Base-by-base conservation (phyloP, 2,888 invertebrate species). In the Pheosia gnoma region DNA sequence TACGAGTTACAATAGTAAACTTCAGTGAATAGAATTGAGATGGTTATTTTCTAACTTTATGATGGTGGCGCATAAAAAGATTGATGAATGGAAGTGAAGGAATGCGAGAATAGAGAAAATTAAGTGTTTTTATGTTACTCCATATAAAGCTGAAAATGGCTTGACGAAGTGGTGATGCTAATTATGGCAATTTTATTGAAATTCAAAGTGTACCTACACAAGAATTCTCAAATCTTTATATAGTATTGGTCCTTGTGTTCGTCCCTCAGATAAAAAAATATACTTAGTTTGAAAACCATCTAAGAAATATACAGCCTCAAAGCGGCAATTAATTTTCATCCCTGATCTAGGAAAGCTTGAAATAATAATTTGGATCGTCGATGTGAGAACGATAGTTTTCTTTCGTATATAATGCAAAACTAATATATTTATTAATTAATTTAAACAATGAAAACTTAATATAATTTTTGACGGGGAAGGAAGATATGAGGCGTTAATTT, bases 1-100 rank as follows among this genome's bases (percentile, higher is more conserved):
- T 66, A 70, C 66, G 60, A 68, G 60, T 77, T 62, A 70, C 64
- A 63, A 72, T 68, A 65, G 65, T 71, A 72, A 71, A 72, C 60
- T 67, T 66, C 57, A 57, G 57, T 71, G 74, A 77, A 78, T 76
- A 71, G 70, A 67, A 63, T 69, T 59, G 61, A 75, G 68, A 67
- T 73, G 65, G 66, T 59, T 53, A 59, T 60, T 72, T 66, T 64
- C 58, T 62, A 68, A 65, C 68, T 62, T 76, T 70, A 73, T 67
- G 65, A 65, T 65, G 66, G 63, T 72, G 58, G 63, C 61, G 63
- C 55, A 60, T 62, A 74, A 71, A 67, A 71, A 64, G 65, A 66
- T 65, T 73, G 66, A 73, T 65, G 66, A 73, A 73, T 73, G 74
- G 75, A n/a, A 55, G 56, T 36, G 8, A 13, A 8, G 25, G 55